Conservation (phyloP, 53 echinoderm and acorn worm genomes). For the Hippasteria phrygiana region DNA sequence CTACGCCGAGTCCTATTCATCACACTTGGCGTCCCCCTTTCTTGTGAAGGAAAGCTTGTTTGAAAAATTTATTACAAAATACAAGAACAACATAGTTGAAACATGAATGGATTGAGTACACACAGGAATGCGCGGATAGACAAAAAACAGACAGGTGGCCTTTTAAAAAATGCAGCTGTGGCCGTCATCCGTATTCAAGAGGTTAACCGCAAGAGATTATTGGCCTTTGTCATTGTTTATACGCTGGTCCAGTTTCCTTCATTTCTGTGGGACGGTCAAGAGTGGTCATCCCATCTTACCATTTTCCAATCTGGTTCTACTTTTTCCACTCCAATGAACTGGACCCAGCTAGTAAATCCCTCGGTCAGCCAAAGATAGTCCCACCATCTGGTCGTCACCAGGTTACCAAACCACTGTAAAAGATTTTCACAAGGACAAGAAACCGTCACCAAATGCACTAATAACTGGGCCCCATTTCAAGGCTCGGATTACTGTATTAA, state of each 20-base stretch:
- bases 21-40: too few relatives aligned
- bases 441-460: not conserved
- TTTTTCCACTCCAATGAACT: slow-evolving; percentile 74
- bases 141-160: too few relatives aligned
- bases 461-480: not conserved
- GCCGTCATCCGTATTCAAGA: too few relatives aligned
- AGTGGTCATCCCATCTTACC: slow-evolving; percentile 59
- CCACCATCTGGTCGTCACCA: slow-evolving; percentile 94
- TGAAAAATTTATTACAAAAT: too few relatives aligned
- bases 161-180: too few relatives aligned
- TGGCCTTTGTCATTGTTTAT: not conserved
- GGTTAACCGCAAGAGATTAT: not conserved
- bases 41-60: too few relatives aligned
- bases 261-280: not conserved
- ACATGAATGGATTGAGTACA: too few relatives aligned
- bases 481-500: not conserved
- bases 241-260: not conserved
- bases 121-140: too few relatives aligned
- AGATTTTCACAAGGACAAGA: too few relatives aligned
- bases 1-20: too few relatives aligned
- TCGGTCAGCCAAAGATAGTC: slow-evolving; percentile 92
- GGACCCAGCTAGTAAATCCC: slow-evolving; percentile 86
- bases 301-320: slow-evolving; percentile 87
- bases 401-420: slow-evolving; percentile 94
- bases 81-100: too few relatives aligned